These are phyloP conservation scores for Acrocephalus arundinaceus DNA, from an alignment of 2,113 vertebrate species.

Conservation along the genomic window DNA sequence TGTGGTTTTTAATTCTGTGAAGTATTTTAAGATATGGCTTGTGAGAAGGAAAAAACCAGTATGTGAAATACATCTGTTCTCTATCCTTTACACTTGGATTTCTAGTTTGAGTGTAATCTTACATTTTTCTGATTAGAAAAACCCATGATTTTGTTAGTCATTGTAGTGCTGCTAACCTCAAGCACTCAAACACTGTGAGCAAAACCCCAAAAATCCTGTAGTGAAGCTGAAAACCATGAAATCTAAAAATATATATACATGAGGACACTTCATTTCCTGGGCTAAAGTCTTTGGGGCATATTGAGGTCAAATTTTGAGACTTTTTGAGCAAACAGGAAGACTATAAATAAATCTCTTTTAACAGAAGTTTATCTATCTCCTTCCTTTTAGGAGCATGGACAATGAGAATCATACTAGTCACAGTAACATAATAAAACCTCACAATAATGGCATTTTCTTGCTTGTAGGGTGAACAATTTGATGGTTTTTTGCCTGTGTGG, in stretches of 20 bases:
- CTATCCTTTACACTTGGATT: not conserved
- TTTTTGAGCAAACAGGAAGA: slow-evolving; percentile 52
- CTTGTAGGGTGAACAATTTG: not conserved
- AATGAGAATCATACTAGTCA: not conserved
- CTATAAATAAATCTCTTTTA: slow-evolving; percentile 51
- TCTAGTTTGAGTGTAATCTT: not conserved
- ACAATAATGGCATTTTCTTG: not conserved
- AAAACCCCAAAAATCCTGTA: not conserved
- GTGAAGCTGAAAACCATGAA: slow-evolving; percentile 1
- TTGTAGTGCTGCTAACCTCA: slow-evolving; percentile 28
- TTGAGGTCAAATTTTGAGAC: slow-evolving; percentile 44
- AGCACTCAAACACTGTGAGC: not conserved
- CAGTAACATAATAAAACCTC: not conserved
- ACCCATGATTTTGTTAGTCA: not conserved
- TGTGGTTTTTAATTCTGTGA: not conserved
- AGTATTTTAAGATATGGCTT: not conserved
- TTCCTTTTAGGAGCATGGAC: slow-evolving; percentile 22
- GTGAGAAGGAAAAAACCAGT: not conserved
- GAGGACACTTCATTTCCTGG: slow-evolving; percentile 49
- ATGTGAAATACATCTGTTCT: slow-evolving; percentile 16
- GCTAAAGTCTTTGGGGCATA: slow-evolving; percentile 27
- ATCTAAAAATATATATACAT: slow-evolving; percentile 47
- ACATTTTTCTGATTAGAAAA: slow-evolving; percentile 26
- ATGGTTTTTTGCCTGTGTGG: not conserved
- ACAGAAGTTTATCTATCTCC: slow-evolving; percentile 18